These are phyloP conservation scores for Mobula birostris DNA, from an alignment of 2,113 vertebrate species.

Conservation along the genomic window DNA sequence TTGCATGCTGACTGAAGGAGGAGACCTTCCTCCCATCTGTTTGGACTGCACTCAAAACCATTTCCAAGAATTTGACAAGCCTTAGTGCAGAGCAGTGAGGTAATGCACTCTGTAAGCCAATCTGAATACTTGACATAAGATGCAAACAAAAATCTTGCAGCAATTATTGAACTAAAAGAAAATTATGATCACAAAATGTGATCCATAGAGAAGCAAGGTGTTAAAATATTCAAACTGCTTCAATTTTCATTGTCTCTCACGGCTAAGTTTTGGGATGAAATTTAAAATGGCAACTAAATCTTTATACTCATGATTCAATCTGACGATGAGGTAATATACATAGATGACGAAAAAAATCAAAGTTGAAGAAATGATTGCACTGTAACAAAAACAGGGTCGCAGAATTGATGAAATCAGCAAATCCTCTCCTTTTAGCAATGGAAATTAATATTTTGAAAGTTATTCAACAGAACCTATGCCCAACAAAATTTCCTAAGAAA, in stretches of 20 bases:
- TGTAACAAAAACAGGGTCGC: background rate
- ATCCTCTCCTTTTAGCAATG: too few relatives aligned
- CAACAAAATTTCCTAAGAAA: background rate
- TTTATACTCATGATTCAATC: background rate
- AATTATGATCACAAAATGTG: background rate
- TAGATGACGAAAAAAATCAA: background rate
- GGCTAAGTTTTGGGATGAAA: background rate
- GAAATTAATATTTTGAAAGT: background rate
- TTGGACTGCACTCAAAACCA: background rate
- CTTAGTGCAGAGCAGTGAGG: background rate
- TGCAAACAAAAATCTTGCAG: background rate
- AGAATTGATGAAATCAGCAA: background rate
- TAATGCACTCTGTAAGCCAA: conserved; percentile 23
- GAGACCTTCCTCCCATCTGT: conserved; percentile 32
- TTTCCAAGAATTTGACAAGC: conserved; percentile 6
- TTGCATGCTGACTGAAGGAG: background rate
- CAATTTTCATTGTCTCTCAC: background rate
- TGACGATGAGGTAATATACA: background rate
- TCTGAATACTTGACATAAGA: background rate
- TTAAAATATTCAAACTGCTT: background rate
- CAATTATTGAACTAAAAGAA: background rate
- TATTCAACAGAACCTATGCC: background rate
- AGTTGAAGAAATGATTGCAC: background rate
- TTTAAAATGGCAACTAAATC: conserved; percentile 9
- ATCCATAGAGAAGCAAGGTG: background rate